A percentile compares a stretch with the other conserved stretches of the same genome.
Conservation (phyloP, 2,113 vertebrate genomes). For the Rattus norvegicus region DNA sequence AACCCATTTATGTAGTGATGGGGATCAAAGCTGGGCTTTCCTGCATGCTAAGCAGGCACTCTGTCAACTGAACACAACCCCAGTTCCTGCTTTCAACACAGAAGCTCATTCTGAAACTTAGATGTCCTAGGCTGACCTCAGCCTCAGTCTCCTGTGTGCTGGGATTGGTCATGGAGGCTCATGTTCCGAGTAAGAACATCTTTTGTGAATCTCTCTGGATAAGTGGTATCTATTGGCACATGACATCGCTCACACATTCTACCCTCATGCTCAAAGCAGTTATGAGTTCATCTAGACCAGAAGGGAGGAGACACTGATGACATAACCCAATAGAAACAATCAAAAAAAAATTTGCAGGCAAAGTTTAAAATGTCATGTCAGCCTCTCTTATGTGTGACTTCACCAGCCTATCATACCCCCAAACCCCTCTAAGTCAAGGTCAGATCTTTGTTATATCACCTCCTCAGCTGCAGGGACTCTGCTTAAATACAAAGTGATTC, state of each 20-base stretch:
- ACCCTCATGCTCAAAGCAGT: background rate
- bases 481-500: background rate
- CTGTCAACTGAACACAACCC: background rate
- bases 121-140: background rate
- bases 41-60: background rate
- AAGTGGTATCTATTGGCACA: background rate
- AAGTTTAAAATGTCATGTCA: background rate
- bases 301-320: background rate
- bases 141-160: background rate
- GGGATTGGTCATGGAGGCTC: background rate
- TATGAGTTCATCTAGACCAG: background rate
- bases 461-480: background rate
- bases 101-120: background rate
- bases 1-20: background rate
- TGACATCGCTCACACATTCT: background rate
- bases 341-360: background rate
- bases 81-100: background rate
- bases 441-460: background rate
- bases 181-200: background rate
- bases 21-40: background rate
- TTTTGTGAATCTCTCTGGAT: background rate
- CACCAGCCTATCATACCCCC: background rate
- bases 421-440: background rate
- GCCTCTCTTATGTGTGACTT: background rate
- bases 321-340: background rate